Evolutionary conservation across 2,113 vertebrate genomes (phyloP).

Genomic region (Panurus biarmicus): DNA sequence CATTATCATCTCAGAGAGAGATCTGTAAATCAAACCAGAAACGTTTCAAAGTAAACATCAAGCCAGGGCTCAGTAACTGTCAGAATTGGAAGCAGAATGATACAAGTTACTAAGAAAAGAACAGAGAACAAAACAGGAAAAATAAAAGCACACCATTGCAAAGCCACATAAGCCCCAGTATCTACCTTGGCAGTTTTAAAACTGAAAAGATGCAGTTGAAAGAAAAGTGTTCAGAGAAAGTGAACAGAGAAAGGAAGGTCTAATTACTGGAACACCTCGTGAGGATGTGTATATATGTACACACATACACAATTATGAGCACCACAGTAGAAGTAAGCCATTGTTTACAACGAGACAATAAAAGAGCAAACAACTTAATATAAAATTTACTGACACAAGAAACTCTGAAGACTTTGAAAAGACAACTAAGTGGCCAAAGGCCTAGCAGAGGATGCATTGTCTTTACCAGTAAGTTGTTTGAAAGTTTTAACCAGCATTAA

Average conservation of each 20-base stretch:
- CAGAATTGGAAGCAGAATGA: not conserved
- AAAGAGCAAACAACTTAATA: not conserved
- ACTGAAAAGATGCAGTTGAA: not conserved
- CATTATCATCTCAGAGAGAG: not conserved
- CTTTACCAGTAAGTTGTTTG: not conserved
- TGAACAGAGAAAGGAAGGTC: not conserved
- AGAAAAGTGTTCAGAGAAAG: not conserved
- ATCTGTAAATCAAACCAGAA: not conserved
- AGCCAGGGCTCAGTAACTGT: not conserved
- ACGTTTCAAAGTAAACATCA: slow-evolving; percentile 24
- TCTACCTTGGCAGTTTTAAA: not conserved
- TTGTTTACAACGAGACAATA: not conserved
- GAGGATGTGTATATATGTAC: not conserved
- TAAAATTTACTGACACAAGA: not conserved
- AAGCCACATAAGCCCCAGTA: not conserved
- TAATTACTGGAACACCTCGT: not conserved
- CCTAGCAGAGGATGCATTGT: not conserved
- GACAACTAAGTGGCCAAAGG: not conserved
- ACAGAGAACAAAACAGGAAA: not conserved
- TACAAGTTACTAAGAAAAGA: slow-evolving; percentile 3
- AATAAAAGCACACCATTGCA: not conserved
- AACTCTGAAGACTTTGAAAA: not conserved
- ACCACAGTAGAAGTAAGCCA: not conserved
- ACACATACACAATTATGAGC: not conserved
- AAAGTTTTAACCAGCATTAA: not conserved